phyloP scores from a whole-genome alignment of 2,888 invertebrate species.

The Bedellia somnulentella region DNA sequence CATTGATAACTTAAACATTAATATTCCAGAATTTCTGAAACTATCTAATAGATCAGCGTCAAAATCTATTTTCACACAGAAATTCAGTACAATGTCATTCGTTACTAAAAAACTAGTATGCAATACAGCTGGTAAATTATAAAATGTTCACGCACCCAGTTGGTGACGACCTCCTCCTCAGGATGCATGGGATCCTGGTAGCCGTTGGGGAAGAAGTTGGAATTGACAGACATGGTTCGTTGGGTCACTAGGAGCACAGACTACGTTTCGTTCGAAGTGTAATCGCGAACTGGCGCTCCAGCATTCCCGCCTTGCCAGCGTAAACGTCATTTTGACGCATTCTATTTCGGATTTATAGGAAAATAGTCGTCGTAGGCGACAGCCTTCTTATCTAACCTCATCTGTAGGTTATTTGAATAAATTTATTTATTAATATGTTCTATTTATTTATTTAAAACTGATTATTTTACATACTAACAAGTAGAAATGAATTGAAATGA shows the following conservation, averaged over 20 bases:
- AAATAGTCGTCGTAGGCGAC: constrained; percentile 44
- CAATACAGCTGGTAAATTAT: too few species aligned
- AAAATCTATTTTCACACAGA: too few species aligned
- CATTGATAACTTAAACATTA: too few species aligned
- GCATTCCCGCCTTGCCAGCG: constrained; percentile 36
- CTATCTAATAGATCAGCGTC: too few species aligned
- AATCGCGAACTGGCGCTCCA: constrained; percentile 49
- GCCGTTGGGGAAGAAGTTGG: constrained; percentile 55
- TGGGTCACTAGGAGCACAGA: constrained; percentile 7
- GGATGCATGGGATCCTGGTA: constrained; percentile 56
- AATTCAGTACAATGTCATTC: too few species aligned
- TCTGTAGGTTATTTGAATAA: background rate
- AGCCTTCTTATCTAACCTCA: constrained; percentile 17
- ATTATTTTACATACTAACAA: too few species aligned
- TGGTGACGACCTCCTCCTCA: constrained; percentile 62
- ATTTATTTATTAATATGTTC: too few species aligned
- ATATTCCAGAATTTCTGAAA: too few species aligned
- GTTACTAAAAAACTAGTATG: too few species aligned
- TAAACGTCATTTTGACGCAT: constrained; percentile 53
- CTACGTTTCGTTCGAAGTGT: constrained; percentile 37
- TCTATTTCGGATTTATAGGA: constrained; percentile 58
- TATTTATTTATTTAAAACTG: too few species aligned
- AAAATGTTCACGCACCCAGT: constrained; percentile 69
- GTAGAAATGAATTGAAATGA: too few species aligned
- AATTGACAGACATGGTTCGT: constrained; percentile 48